A percentile compares a stretch with the other conserved stretches of the same genome.
phyloP scores from a whole-genome alignment of 2,797 vertebrate species.

The Parauchenoglanis punctatus region DNA sequence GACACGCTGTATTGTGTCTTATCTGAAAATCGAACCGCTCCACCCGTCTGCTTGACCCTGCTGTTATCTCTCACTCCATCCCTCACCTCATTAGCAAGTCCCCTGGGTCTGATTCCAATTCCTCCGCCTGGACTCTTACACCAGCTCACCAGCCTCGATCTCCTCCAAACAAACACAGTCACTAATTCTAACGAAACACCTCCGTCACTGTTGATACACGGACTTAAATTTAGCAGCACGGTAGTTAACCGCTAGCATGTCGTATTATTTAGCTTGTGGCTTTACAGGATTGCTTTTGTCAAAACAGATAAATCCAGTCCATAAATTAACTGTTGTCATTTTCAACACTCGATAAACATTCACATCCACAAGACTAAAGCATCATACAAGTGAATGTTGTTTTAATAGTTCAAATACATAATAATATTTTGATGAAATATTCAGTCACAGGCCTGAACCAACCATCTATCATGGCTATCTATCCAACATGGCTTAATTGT shows the following conservation, averaged over 20 bases:
- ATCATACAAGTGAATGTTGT: neutral
- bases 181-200: neutral
- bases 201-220: neutral
- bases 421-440: neutral
- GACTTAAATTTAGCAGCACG: too few species aligned
- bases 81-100: slow-evolving; percentile 18
- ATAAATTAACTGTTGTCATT: neutral
- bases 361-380: neutral
- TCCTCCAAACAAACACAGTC: neutral
- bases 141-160: neutral
- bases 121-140: neutral
- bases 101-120: slow-evolving; percentile 1
- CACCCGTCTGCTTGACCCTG: slow-evolving; percentile 10
- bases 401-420: neutral
- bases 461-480: too few species aligned
- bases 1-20: neutral
- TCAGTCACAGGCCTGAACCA: neutral
- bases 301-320: neutral
- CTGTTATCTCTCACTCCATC: neutral
- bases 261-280: neutral
- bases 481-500: neutral
- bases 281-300: neutral
- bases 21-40: neutral
- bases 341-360: neutral
- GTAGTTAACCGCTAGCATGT: neutral